Conservation (phyloP, 2,797 vertebrate genomes). For the Poecile montanus region DNA sequence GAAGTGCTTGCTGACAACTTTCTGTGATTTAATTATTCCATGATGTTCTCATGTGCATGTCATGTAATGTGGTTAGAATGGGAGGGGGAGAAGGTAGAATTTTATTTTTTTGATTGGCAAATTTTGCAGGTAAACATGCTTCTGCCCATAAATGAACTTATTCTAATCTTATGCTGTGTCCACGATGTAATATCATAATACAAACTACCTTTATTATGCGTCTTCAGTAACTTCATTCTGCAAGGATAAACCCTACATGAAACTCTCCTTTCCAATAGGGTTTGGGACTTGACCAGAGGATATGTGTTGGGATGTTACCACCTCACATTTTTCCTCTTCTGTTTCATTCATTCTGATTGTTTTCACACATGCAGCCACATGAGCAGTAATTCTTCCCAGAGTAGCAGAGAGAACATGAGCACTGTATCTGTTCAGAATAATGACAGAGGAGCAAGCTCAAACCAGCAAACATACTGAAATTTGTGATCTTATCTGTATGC, state of each 20-base stretch:
- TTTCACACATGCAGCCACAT: fast-evolving
- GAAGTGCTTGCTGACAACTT: background rate
- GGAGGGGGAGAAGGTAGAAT: background rate
- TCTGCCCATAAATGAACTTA: background rate
- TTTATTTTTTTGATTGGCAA: background rate
- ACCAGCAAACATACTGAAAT: background rate
- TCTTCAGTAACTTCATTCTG: background rate
- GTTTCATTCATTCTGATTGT: too few species aligned
- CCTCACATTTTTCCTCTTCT: background rate
- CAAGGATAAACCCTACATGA: background rate
- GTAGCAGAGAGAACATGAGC: background rate
- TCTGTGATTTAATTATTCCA: background rate
- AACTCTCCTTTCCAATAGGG: background rate
- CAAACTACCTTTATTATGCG: background rate
- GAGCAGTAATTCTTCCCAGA: background rate
- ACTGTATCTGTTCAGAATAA: background rate
- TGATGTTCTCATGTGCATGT: background rate
- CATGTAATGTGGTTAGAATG: background rate
- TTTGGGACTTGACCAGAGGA: background rate
- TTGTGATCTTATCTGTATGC: background rate
- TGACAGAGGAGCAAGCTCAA: background rate
- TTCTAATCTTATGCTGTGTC: background rate
- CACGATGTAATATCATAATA: background rate
- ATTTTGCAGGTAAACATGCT: background rate
- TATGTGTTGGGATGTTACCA: fast-evolving